Evolutionary conservation across 2,113 vertebrate species (phyloP).

Genomic region (Laticauda laticaudata): DNA sequence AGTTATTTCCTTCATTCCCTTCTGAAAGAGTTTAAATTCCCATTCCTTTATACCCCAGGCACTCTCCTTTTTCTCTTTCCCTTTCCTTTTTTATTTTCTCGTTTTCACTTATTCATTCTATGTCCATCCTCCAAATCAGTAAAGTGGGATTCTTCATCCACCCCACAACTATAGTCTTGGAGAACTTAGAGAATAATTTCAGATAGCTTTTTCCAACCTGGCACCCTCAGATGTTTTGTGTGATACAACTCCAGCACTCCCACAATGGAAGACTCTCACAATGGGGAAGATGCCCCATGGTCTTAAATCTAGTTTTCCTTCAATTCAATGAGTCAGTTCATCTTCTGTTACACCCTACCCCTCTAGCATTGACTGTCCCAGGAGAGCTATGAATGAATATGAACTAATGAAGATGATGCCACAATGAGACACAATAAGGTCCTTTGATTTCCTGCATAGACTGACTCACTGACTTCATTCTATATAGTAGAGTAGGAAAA

Average conservation of each 20-base stretch:
- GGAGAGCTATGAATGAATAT: background rate
- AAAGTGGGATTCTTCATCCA: background rate
- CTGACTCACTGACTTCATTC: conserved; percentile 13
- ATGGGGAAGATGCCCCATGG: background rate
- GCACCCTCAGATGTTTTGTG: background rate
- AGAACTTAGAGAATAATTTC: background rate
- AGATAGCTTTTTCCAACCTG: background rate
- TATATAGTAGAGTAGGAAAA: background rate
- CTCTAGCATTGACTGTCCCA: background rate
- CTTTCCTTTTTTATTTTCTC: background rate
- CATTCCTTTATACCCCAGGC: background rate
- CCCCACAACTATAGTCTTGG: background rate
- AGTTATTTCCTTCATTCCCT: background rate
- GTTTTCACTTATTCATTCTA: background rate
- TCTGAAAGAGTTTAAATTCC: background rate
- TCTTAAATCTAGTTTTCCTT: conserved; percentile 43
- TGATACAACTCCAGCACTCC: background rate
- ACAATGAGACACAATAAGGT: background rate
- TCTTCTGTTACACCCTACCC: conserved; percentile 36
- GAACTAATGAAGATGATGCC: background rate
- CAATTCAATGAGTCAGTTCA: conserved; percentile 56
- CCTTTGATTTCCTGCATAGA: background rate
- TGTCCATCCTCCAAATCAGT: background rate
- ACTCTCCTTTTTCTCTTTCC: background rate
- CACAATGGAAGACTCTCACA: background rate